Evolutionary conservation across 2,113 vertebrate genomes (phyloP).

Genomic region (Accipiter cooperii): DNA sequence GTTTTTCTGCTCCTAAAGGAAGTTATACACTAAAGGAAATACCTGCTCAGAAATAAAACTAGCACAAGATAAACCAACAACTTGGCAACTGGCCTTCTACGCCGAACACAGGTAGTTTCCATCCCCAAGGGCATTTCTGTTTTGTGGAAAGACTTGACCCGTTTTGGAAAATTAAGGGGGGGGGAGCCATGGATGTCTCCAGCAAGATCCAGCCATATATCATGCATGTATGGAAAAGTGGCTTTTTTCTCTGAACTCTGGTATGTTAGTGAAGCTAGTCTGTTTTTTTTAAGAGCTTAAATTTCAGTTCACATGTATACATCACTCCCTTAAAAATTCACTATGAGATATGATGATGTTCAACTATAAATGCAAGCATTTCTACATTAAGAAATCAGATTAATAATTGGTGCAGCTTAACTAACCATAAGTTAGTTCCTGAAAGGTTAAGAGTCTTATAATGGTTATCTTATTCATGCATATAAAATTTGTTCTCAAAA

Average conservation of each 20-base stretch:
- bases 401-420: background rate
- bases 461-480: background rate
- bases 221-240: background rate
- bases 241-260: background rate
- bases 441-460: background rate
- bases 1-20: conserved; percentile 20
- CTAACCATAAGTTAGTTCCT: background rate
- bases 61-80: conserved; percentile 26
- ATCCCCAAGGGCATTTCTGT: conserved; percentile 17
- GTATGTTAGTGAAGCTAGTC: background rate
- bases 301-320: background rate
- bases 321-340: background rate
- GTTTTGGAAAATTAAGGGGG: background rate
- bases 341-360: background rate
- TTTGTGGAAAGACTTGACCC: background rate
- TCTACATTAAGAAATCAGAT: background rate
- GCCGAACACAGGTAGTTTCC: background rate
- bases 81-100: background rate
- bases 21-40: conserved; percentile 3
- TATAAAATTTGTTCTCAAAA: background rate
- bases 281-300: background rate
- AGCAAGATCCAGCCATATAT: background rate
- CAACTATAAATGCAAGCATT: background rate
- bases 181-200: background rate
- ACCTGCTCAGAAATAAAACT: conserved; percentile 1